Base-by-base conservation (phyloP, 2,888 invertebrate genomes). In the Yponomeuta evonymella region DNA sequence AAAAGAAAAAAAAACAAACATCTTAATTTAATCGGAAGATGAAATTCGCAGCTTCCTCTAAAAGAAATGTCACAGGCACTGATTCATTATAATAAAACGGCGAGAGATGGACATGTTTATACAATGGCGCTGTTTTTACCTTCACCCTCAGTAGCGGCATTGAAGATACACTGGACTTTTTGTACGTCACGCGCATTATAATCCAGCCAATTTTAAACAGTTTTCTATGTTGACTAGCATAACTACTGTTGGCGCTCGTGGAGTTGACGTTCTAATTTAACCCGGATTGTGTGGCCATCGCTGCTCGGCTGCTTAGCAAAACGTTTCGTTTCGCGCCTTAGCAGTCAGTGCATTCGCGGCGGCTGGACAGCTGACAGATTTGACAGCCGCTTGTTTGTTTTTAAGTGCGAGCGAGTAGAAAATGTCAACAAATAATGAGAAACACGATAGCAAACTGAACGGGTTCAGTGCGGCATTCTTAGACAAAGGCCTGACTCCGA, bases 341-440 rank as follows among this genome's bases (percentile, higher is more conserved):
- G n/a, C 84, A 58, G 84, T 79, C 87, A 90, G 90, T 90, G 79
- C 83, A 78, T 71, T 73, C 79, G 81, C 84, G 81, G 75, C 80
- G 80, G 66, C 48, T 10, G 71, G 10, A 67, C 82, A 82, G 83
- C 83, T 83, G 83, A 79, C 83, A 84, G 43, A 36, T 62, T 30
- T 58, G 51, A 58, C 51, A 58, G 51, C 51, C 51, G 43, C 33
- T 51, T 63, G 63, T 63, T 30, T 36, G 12, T 62, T 70, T 30
- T 48, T 70, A 15, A 48, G 72, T 77, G 77, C 76, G 80, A 79
- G 79, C 82, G 82, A 79, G 75, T 74, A 79, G 80, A 85, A 87
- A 80, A 90, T 90, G 90, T 88, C 91, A 86, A 84, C 87, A 73
- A 89, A 84, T 85, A 87, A 75, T 82, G 89, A 89, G 77, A 89